Evolutionary conservation across 2,113 vertebrate species (phyloP).

Genomic region (Cisticola juncidis): DNA sequence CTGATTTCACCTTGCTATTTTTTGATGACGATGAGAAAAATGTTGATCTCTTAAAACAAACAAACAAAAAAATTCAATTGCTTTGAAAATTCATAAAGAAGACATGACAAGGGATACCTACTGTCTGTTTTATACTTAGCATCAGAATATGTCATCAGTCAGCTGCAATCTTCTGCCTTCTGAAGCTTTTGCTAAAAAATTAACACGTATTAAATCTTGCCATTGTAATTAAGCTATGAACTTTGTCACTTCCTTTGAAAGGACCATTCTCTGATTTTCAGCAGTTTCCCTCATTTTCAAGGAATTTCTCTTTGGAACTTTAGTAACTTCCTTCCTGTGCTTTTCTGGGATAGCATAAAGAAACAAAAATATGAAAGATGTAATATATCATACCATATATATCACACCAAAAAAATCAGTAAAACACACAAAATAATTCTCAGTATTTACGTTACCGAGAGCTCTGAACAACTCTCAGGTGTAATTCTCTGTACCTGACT

Average conservation of each 20-base stretch:
- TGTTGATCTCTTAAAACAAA: not conserved
- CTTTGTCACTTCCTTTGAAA: not conserved
- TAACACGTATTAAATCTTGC: not conserved
- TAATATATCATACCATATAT: not conserved
- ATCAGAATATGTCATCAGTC: not conserved
- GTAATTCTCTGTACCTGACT: not conserved
- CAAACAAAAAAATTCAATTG: not conserved
- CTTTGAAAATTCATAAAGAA: not conserved
- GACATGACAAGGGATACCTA: not conserved
- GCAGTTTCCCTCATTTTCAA: not conserved
- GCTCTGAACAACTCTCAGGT: not conserved
- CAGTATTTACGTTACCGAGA: not conserved
- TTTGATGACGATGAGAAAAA: not conserved
- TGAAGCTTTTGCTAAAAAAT: not conserved
- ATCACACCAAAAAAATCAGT: not conserved
- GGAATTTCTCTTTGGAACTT: not conserved
- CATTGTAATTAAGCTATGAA: not conserved
- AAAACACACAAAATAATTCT: not conserved
- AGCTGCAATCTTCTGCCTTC: not conserved
- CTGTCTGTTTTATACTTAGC: not conserved
- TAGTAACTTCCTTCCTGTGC: not conserved
- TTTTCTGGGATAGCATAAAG: not conserved
- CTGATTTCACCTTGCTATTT: not conserved
- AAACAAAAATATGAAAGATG: not conserved
- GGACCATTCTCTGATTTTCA: not conserved